These are phyloP conservation scores for Coracias cyanogaster DNA, from an alignment of 2,797 vertebrate species.

Conservation along the genomic window DNA sequence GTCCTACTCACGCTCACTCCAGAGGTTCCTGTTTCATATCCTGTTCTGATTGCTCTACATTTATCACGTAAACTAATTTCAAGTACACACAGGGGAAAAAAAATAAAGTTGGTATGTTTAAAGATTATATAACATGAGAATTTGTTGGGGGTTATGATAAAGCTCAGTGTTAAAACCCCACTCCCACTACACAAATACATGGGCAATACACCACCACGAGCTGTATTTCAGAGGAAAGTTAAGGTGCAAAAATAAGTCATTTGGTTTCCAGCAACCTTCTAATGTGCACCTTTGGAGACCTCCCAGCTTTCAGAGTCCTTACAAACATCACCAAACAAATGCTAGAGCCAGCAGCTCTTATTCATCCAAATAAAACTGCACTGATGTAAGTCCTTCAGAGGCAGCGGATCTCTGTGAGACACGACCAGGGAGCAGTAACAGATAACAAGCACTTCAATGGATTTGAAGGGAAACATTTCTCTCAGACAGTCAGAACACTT, in stretches of 20 bases:
- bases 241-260: background rate
- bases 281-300: background rate
- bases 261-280: background rate
- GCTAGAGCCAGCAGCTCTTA: background rate
- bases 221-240: background rate
- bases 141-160: background rate
- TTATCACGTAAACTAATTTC: background rate
- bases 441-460: background rate
- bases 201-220: background rate
- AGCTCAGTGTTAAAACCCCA: background rate
- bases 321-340: background rate
- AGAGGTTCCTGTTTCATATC: constrained; percentile 59
- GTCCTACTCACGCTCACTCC: background rate
- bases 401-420: background rate
- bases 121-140: background rate
- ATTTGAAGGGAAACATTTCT: background rate
- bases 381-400: background rate
- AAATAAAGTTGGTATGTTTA: background rate
- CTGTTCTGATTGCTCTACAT: constrained; percentile 9
- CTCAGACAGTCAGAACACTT: fast-evolving
- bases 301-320: background rate
- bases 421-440: background rate
- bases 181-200: background rate
- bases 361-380: background rate
- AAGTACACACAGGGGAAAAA: background rate